These are phyloP conservation scores for Chaenodraco wilsoni DNA, from an alignment of 2,797 vertebrate species.

Conservation along the genomic window DNA sequence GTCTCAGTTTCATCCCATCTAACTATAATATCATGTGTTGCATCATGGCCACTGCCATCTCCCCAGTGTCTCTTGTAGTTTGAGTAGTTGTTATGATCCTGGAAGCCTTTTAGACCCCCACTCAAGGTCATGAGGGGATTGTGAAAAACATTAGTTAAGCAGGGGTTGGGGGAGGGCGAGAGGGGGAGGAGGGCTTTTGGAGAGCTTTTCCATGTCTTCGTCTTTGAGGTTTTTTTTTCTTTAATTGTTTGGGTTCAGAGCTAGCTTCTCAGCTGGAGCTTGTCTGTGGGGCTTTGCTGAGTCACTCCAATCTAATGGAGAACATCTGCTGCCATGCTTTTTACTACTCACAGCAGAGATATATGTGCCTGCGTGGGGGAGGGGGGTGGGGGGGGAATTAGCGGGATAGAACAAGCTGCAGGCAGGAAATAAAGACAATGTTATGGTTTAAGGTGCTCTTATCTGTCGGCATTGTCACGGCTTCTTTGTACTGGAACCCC, in stretches of 20 bases:
- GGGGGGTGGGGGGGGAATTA: constrained; percentile 14
- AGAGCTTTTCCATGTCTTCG: constrained; percentile 46
- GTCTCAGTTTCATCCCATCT: constrained; percentile 16
- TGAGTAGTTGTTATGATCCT: constrained; percentile 29
- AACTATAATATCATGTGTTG: constrained; percentile 23
- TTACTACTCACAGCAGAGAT: constrained; percentile 44
- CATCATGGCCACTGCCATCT: constrained; percentile 1
- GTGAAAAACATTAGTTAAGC: constrained; percentile 32
- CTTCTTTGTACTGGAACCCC: constrained; percentile 1
- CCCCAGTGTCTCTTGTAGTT: neutral
- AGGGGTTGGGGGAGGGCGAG: neutral
- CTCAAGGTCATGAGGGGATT: constrained; percentile 34
- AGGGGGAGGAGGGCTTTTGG: constrained; percentile 6
- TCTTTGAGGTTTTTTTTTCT: constrained; percentile 26
- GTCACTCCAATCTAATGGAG: constrained; percentile 70
- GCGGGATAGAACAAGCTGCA: constrained; percentile 10
- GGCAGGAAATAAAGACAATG: constrained; percentile 18
- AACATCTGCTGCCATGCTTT: constrained; percentile 73
- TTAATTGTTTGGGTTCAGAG: constrained; percentile 55
- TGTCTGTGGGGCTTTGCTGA: constrained; percentile 69
- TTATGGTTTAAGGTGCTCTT: constrained; percentile 8
- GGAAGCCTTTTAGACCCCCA: constrained; percentile 37
- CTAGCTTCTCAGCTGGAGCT: constrained; percentile 60
- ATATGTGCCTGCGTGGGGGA: neutral
- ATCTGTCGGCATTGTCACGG: neutral